These are phyloP conservation scores for Leptura quadrifasciata DNA, from an alignment of 2,888 invertebrate species.

Conservation along the genomic window DNA sequence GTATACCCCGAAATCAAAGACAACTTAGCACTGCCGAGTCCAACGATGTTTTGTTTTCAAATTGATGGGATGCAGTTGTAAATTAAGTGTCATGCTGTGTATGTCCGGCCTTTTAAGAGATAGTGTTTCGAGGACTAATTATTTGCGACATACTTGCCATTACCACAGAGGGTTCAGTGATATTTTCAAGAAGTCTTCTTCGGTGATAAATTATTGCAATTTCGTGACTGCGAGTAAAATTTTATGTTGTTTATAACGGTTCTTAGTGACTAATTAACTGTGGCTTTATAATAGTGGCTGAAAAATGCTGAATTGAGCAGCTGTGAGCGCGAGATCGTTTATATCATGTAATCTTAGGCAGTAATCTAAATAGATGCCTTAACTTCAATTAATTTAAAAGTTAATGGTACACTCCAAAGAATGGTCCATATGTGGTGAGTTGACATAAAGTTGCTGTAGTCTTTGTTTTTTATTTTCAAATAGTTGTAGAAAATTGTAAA, in stretches of 20 bases:
- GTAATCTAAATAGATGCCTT: constrained; percentile 22
- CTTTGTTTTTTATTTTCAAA: constrained; percentile 8
- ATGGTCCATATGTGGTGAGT: constrained; percentile 27
- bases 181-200: constrained; percentile 19
- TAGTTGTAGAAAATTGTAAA: not conserved
- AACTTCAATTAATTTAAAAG: constrained; percentile 10
- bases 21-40: constrained; percentile 31
- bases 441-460: not conserved
- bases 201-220: constrained; percentile 20
- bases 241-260: constrained; percentile 21
- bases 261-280: constrained; percentile 25
- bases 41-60: constrained; percentile 31
- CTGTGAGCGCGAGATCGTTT: constrained; percentile 14
- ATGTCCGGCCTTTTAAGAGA: constrained; percentile 20
- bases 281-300: constrained; percentile 16
- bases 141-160: constrained; percentile 8
- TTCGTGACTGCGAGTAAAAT: constrained; percentile 19
- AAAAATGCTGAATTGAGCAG: constrained; percentile 15
- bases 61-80: constrained; percentile 32
- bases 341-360: constrained; percentile 25
- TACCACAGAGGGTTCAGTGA: constrained; percentile 9
- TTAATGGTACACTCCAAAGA: constrained; percentile 2
- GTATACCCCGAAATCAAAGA: constrained; percentile 51
- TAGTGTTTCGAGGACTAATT: constrained; percentile 12
- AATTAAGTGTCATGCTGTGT: constrained; percentile 26